Percentiles rank a stretch among this genome's conserved stretches.
These are phyloP conservation scores for Fissipunctia ypsillon DNA, from an alignment of 2,888 invertebrate genomes.

Conservation along the genomic window DNA sequence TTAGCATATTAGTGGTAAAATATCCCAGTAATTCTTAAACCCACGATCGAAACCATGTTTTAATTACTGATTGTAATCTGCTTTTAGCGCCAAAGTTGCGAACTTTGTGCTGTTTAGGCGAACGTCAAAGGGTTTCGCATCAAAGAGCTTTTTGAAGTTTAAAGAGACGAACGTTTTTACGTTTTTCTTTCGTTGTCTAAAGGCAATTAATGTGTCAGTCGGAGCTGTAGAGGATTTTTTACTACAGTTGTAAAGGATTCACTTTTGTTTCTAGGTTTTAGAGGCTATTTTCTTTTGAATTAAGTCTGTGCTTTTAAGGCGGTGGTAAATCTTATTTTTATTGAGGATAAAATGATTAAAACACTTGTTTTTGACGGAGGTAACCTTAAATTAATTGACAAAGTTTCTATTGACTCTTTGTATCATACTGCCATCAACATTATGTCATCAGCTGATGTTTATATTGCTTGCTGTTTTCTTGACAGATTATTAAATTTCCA, in stretches of 20 bases:
- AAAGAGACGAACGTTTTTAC: constrained; percentile 50
- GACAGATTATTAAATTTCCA: background rate
- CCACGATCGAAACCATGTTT: constrained; percentile 66
- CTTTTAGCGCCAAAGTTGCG: constrained; percentile 72
- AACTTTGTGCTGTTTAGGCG: constrained; percentile 73
- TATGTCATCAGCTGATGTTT: background rate
- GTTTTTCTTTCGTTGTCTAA: constrained; percentile 49
- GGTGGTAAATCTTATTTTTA: background rate
- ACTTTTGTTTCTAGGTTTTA: constrained; percentile 21
- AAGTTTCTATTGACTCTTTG: background rate
- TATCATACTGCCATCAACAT: background rate
- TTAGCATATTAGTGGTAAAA: constrained; percentile 16
- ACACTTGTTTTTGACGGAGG: background rate
- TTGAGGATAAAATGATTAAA: background rate
- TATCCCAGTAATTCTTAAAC: constrained; percentile 19
- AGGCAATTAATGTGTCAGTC: constrained; percentile 57
- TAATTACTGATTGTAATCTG: constrained; percentile 85
- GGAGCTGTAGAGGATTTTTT: constrained; percentile 23
- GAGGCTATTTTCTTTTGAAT: constrained; percentile 20
- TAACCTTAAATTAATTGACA: background rate
- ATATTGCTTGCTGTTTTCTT: background rate
- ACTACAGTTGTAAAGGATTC: constrained; percentile 17
- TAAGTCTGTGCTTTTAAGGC: background rate
- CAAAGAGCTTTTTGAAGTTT: constrained; percentile 61
- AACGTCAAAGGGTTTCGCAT: constrained; percentile 71